Conservation (phyloP, 2,888 invertebrate genomes). For the Petrolisthes cinctipes region DNA sequence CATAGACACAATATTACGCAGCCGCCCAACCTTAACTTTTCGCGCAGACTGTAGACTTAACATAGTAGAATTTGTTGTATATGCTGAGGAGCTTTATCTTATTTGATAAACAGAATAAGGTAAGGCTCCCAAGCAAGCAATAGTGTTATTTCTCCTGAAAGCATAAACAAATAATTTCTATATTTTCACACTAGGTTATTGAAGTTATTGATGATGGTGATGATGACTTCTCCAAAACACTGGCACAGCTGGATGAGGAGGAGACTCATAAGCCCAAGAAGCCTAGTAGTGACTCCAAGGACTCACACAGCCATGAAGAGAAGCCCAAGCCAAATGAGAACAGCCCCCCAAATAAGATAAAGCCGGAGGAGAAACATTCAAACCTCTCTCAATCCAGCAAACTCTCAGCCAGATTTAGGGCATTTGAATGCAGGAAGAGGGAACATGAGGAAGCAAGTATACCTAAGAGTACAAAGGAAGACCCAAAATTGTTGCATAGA, state of each 20-base stretch:
- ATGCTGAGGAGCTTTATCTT: no score
- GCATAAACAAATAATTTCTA: neutral
- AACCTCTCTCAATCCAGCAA: slow-evolving; percentile 21
- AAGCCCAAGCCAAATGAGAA: slow-evolving; percentile 57
- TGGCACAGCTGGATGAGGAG: slow-evolving; percentile 30
- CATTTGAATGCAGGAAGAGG: slow-evolving; percentile 9
- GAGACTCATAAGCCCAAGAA: slow-evolving; percentile 21
- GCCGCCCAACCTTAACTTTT: no score
- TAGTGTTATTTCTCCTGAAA: neutral
- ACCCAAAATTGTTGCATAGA: slow-evolving; percentile 16
- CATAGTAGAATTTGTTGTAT: no score
- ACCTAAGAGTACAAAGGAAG: neutral
- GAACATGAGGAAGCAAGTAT: neutral
- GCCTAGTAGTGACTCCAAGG: neutral
- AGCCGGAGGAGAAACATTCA: neutral
- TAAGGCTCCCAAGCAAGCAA: neutral
- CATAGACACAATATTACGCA: no score
- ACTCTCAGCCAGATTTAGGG: slow-evolving; percentile 17
- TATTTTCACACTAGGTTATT: neutral
- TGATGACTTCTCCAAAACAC: slow-evolving; percentile 43
- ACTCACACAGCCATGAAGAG: slow-evolving; percentile 18
- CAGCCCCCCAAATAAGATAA: slow-evolving; percentile 49
- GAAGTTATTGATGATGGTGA: slow-evolving; percentile 21
- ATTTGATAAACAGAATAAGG: no score
- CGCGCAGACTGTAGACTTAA: no score